Evolutionary conservation across 53 echinoderm and acorn worm species (phyloP), one percentile per base, ranked within the genome.

Genomic region (Astropecten irregularis): DNA sequence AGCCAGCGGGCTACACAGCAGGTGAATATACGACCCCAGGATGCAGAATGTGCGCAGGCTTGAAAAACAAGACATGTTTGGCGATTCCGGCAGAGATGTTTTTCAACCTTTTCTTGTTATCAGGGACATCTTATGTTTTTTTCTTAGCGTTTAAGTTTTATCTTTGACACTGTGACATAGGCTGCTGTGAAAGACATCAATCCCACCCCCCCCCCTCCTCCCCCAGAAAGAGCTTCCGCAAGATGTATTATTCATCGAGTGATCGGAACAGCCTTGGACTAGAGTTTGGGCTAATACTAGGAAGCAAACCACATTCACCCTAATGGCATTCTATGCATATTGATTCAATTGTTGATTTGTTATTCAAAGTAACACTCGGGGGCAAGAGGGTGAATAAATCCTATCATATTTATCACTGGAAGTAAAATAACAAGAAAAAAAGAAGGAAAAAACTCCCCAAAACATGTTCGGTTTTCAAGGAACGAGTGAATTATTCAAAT

Each of bases 41-140:
- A 79, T 42, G 30, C 29, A 62, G n/a, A 79, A 42, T 61, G 79
- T 61, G 79, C 3, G 38, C 11, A 40, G 38, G n/a, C 22, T 31
- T 61, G 79, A 79, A 79, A 79, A 79, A 79, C 79, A 57, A 76
- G 59, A 27, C 22, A 76, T 59, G 76, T 40, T 40, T 59, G n/a
- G 39, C 59, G 16, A 44, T 60, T 31, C 42, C 1, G 10, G 19
- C 1, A 26, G 11, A 42, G 42, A 11, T 11, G 42, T 42, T 8
- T 42, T 42, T 42, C 11, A 11, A 8, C 42, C 42, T 42, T 42
- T 42, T 42, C 22, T 33, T 66, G 7, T 19, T 66, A 19, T 66
- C 21, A 66, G 10, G 21, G 66, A 66, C 56, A 39, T 16, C 13
- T 4, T 30, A 28, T 40, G 16, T 59, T 64, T 18, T 36, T 68